A percentile compares a stretch with the other conserved stretches of the same genome.
Evolutionary conservation across 1,140 invertebrate genomes (phyloP).

Genomic region (Tetraneura akinire): DNA sequence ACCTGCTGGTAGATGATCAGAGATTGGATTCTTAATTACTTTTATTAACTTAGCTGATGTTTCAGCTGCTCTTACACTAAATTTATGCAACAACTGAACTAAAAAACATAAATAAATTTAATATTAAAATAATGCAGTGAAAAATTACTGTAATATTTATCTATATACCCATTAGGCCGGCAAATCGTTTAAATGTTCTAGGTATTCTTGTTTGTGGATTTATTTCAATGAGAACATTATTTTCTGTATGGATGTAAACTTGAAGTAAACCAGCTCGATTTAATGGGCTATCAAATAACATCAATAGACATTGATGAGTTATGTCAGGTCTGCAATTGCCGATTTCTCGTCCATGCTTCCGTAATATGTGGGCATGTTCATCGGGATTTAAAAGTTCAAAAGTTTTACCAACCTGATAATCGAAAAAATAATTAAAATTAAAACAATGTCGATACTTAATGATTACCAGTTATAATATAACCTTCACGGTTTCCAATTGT

Average conservation of each 20-base stretch:
- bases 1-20: conserved; percentile 92
- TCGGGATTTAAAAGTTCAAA: conserved; percentile 95
- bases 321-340: conserved; percentile 90
- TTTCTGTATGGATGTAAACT: conserved; percentile 94
- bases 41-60: conserved; percentile 88
- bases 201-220: conserved; percentile 98
- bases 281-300: conserved; percentile 94
- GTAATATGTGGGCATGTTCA: conserved; percentile 82
- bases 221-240: conserved; percentile 97
- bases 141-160: background rate
- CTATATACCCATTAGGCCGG: conserved; percentile 89
- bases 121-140: background rate
- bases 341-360: conserved; percentile 81
- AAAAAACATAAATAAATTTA: conserved; percentile 58
- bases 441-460: background rate
- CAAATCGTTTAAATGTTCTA: conserved; percentile 96
- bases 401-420: conserved; percentile 73
- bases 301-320: conserved; percentile 90
- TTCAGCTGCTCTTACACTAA: conserved; percentile 86
- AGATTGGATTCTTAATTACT: conserved; percentile 97
- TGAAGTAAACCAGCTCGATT: conserved; percentile 86
- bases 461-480: conserved; percentile 60
- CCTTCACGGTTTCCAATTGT: conserved; percentile 93
- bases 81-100: conserved; percentile 97
- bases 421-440: conserved; percentile 6